Evolutionary conservation across 1,140 invertebrate genomes (phyloP).

Genomic region (Phenacoccus solenopsis): DNA sequence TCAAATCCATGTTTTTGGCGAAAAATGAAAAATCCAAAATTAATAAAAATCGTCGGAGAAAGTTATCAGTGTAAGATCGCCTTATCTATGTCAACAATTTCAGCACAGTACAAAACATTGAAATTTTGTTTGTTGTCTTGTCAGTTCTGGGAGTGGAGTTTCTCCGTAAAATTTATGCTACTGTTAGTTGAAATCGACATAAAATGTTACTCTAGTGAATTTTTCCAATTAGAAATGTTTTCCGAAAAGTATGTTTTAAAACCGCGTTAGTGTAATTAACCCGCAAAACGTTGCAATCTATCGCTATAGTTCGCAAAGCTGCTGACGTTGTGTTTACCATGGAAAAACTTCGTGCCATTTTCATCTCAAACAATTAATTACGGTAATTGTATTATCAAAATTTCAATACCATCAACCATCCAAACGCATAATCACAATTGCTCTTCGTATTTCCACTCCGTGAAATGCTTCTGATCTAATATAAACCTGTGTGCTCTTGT

Average conservation of each 20-base stretch:
- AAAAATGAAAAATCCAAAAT: too few species aligned
- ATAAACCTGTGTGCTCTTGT: not conserved
- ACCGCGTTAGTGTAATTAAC: not conserved
- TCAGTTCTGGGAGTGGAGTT: slow-evolving; percentile 1
- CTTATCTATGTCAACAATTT: too few species aligned
- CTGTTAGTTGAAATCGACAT: not conserved
- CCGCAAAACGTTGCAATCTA: not conserved
- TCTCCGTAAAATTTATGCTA: not conserved
- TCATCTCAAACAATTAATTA: not conserved
- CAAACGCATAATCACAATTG: not conserved
- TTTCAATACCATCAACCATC: not conserved
- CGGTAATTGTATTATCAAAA: not conserved
- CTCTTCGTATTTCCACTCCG: not conserved
- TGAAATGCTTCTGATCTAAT: not conserved
- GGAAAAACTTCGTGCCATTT: slow-evolving; percentile 13
- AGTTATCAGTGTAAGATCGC: too few species aligned
- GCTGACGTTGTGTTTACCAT: slow-evolving; percentile 12
- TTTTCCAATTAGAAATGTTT: not conserved
- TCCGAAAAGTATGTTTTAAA: not conserved
- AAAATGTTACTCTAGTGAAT: not conserved
- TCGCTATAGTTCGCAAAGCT: not conserved
- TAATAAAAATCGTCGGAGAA: too few species aligned
- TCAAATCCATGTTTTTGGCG: too few species aligned
- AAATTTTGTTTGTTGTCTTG: not conserved
- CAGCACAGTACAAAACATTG: not conserved